phyloP scores from a whole-genome alignment of 1,140 invertebrate genomes.

The Caenorhabditis tropicalis region DNA sequence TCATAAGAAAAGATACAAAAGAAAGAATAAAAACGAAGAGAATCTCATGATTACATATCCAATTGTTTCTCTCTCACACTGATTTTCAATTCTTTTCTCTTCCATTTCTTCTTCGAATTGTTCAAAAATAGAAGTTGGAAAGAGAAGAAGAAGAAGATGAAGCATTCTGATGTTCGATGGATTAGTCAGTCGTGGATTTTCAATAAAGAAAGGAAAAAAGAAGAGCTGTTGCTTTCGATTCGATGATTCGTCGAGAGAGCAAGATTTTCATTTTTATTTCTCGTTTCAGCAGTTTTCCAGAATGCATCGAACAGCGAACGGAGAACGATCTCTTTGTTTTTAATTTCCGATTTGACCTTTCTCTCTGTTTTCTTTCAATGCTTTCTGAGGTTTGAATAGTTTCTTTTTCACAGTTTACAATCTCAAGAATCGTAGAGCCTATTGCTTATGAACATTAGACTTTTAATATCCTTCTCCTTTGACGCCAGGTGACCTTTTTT shows the following conservation, averaged over 20 bases:
- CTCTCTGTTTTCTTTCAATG: too few relatives aligned
- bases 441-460: too few relatives aligned
- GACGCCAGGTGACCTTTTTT: too few relatives aligned
- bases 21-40: neutral
- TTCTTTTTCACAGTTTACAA: too few relatives aligned
- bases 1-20: neutral
- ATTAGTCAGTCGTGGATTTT: neutral
- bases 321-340: too few relatives aligned
- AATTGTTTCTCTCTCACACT: neutral
- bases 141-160: neutral
- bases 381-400: too few relatives aligned
- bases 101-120: neutral
- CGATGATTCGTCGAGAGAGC: neutral
- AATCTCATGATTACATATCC: neutral
- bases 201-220: neutral
- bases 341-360: too few relatives aligned
- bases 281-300: neutral
- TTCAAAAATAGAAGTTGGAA: too few relatives aligned
- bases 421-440: too few relatives aligned
- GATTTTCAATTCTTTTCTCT: neutral
- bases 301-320: neutral
- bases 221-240: neutral
- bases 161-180: slow-evolving; percentile 8
- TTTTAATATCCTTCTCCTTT: too few relatives aligned
- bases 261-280: slow-evolving; percentile 13